Percentiles rank a stretch among this genome's conserved stretches.
Evolutionary conservation across 2,797 vertebrate genomes (phyloP).

Genomic region (Rousettus madagascariensis): DNA sequence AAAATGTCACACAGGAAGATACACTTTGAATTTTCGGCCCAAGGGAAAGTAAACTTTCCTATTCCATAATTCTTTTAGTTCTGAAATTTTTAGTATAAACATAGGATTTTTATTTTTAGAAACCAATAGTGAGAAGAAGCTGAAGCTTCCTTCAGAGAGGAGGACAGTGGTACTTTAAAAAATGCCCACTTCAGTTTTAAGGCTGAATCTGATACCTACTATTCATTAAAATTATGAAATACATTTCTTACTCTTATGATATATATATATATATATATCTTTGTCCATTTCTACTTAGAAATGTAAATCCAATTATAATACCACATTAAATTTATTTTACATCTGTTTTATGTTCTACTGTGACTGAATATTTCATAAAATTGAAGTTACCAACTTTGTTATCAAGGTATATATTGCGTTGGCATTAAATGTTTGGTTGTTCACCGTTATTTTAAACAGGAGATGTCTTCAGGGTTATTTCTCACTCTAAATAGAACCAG

Average conservation of each 20-base stretch:
- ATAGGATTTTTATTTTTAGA: not conserved
- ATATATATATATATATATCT: not conserved
- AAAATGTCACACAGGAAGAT: not conserved
- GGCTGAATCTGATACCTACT: not conserved
- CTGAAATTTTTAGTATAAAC: not conserved
- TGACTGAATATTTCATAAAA: slow-evolving; percentile 21
- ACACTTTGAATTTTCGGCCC: not conserved
- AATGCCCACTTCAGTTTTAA: not conserved
- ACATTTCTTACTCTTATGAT: not conserved
- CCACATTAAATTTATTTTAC: not conserved
- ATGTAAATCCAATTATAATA: not conserved
- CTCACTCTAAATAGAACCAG: not conserved
- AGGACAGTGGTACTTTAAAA: not conserved
- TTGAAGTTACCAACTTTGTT: not conserved
- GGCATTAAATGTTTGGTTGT: not conserved
- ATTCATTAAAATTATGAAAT: not conserved
- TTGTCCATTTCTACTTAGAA: not conserved
- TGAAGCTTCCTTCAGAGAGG: not conserved
- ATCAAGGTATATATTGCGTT: not conserved
- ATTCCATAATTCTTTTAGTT: not conserved
- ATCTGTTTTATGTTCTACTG: not conserved
- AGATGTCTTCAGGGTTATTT: not conserved
- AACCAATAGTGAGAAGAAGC: not conserved
- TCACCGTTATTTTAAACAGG: not conserved
- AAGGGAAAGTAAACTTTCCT: not conserved